A percentile compares a stretch with the other conserved stretches of the same genome.
Evolutionary conservation across 2,113 vertebrate genomes (phyloP).

Genomic region (chimpanzee (Pan troglodytes)): NHGRI_mPanTro3-v2.1_pri NC_072401.2:93745501-93746000

Average conservation of each 20-base stretch:
- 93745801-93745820: not conserved
- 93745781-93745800: conserved; percentile 30
- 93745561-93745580: not conserved
- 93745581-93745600: not conserved
- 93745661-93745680: not conserved
- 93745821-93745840: not conserved
- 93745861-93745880: not conserved
- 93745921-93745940: not conserved
- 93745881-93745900: not conserved
- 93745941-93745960: not conserved
- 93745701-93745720: conserved; percentile 50
- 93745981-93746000: not conserved
- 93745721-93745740: conserved; percentile 69
- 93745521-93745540: not conserved
- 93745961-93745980: not conserved
- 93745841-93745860: not conserved
- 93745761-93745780: conserved; percentile 37
- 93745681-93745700: not conserved
- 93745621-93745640: not conserved
- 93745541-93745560: not conserved
- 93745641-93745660: not conserved
- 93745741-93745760: conserved; percentile 46
- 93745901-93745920: not conserved
- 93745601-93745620: not conserved
- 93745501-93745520: not conserved